A percentile compares a stretch with the other conserved stretches of the same genome.
These are phyloP conservation scores for Solea solea DNA, from an alignment of 2,113 vertebrate species.

Conservation along the genomic window DNA sequence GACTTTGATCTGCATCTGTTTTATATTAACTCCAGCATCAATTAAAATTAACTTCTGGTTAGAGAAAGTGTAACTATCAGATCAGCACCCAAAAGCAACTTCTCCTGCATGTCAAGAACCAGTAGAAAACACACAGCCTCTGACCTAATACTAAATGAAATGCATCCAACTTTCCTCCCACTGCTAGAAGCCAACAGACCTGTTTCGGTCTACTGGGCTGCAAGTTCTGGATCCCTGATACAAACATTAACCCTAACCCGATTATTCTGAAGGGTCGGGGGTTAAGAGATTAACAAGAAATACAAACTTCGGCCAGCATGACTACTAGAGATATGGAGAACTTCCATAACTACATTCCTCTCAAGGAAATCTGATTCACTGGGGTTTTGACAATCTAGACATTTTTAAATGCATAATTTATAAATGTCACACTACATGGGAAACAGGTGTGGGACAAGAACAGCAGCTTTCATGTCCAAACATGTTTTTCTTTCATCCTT, in stretches of 20 bases:
- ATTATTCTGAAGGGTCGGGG: neutral
- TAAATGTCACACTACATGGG: neutral
- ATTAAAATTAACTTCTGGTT: neutral
- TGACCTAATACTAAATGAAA: conserved; percentile 48
- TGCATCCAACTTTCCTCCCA: conserved; percentile 65
- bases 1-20: conserved; percentile 50
- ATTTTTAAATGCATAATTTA: neutral
- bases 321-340: no score
- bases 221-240: neutral
- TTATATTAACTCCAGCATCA: conserved; percentile 6
- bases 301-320: no score
- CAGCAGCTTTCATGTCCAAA: neutral
- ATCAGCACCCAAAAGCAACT: conserved; percentile 42
- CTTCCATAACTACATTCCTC: no score
- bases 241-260: neutral
- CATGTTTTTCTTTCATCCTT: neutral
- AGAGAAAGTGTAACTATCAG: conserved; percentile 27
- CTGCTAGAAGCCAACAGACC: neutral
- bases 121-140: conserved; percentile 35
- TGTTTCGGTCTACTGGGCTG: neutral
- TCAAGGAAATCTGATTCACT: neutral
- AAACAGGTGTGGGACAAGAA: neutral
- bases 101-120: conserved; percentile 32
- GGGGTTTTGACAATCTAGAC: neutral
- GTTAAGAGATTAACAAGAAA: neutral